A percentile compares a stretch with the other conserved stretches of the same genome.
Evolutionary conservation across 35 echinoderm and acorn worm genomes (phyloP).

Genomic region (Ophioderma brevispina): DNA sequence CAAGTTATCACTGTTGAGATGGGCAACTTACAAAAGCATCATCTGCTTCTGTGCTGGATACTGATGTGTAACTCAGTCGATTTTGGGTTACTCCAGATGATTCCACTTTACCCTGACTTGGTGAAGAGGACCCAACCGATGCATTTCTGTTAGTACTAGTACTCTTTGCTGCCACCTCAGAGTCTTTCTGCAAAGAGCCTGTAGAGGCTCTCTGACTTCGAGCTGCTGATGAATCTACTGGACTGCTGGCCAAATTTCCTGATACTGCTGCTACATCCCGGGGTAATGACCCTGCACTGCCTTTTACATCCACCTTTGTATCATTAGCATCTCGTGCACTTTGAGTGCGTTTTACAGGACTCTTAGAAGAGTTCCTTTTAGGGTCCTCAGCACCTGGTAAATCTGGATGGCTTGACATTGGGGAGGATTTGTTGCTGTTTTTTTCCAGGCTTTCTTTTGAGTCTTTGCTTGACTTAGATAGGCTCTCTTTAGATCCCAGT

Average conservation of each 20-base stretch:
- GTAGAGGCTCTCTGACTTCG: slow-evolving; percentile 81
- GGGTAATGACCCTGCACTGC: not conserved
- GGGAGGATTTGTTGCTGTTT: slow-evolving; percentile 75
- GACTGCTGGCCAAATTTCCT: not conserved
- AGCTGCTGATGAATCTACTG: slow-evolving; percentile 14
- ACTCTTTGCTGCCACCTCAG: slow-evolving; percentile 7
- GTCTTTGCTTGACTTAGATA: slow-evolving; percentile 61
- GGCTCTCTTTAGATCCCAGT: slow-evolving; percentile 89
- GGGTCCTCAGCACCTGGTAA: slow-evolving; percentile 37
- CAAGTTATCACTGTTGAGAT: not conserved
- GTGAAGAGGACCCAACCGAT: slow-evolving; percentile 38
- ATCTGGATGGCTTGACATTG: slow-evolving; percentile 76
- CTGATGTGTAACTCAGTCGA: slow-evolving; percentile 81
- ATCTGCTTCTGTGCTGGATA: slow-evolving; percentile 85
- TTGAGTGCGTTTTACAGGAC: slow-evolving; percentile 84
- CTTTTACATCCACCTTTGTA: not conserved
- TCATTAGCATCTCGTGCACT: slow-evolving; percentile 66
- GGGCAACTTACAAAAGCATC: slow-evolving; percentile 90
- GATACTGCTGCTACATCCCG: not conserved
- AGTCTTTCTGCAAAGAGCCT: slow-evolving; percentile 86
- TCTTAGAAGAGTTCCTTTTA: slow-evolving; percentile 63
- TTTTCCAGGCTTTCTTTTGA: slow-evolving; percentile 84
- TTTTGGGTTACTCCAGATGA: slow-evolving; percentile 46
- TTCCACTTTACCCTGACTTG: slow-evolving; percentile 36
- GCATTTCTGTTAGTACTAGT: slow-evolving; percentile 45